Percentiles rank a stretch among this genome's conserved stretches.
Conservation (phyloP, 1,140 invertebrate species). For the Polypedilum vanderplanki region DNA sequence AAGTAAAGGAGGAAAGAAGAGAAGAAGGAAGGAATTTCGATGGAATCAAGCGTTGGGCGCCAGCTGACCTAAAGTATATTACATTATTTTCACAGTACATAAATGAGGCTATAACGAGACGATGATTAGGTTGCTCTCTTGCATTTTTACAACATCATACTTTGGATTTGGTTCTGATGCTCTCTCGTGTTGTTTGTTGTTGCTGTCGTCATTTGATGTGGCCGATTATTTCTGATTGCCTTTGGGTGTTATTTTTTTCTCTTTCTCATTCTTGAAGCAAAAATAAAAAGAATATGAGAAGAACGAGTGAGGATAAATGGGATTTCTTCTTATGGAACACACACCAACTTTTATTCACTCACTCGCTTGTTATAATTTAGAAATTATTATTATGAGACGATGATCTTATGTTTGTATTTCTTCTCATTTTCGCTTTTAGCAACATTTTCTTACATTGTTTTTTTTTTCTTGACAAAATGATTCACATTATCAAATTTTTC, state of each 20-base stretch:
- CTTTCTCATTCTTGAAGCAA: neutral
- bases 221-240: neutral
- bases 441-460: too few species aligned
- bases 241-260: neutral
- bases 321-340: constrained; percentile 4
- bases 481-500: too few species aligned
- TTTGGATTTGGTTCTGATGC: neutral
- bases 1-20: neutral
- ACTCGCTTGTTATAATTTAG: neutral
- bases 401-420: neutral
- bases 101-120: constrained; percentile 28
- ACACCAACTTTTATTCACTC: neutral
- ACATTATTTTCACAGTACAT: constrained; percentile 29
- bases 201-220: neutral
- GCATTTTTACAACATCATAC: constrained; percentile 17
- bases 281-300: too few species aligned
- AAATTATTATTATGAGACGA: constrained; percentile 8
- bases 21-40: constrained; percentile 18
- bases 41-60: constrained; percentile 24
- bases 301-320: neutral
- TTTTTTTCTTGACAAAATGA: too few species aligned
- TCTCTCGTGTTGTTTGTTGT: neutral
- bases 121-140: constrained; percentile 24
- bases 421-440: neutral
- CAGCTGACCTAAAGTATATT: constrained; percentile 23